A percentile compares a stretch with the other conserved stretches of the same genome.
Conservation (phyloP, 2,888 invertebrate genomes). For the Brachynemurus nebulosus region DNA sequence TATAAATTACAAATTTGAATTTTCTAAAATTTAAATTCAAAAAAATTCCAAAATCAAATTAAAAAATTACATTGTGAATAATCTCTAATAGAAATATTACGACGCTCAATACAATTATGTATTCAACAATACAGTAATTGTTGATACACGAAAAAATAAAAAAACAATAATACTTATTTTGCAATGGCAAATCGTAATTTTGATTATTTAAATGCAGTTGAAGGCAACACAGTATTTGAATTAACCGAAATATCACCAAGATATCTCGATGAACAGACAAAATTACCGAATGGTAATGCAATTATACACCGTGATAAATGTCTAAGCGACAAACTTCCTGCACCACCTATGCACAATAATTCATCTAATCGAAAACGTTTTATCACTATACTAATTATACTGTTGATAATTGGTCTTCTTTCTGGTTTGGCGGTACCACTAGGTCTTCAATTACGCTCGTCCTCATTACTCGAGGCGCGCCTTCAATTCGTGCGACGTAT, state of each 20-base stretch:
- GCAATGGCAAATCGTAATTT: constrained; percentile 5
- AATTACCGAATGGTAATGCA: constrained; percentile 14
- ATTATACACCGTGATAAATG: constrained; percentile 9
- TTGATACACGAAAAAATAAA: not conserved
- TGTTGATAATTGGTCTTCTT: constrained; percentile 24
- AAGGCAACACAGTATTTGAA: constrained; percentile 11
- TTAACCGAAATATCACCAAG: constrained; percentile 8
- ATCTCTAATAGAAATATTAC: too few relatives aligned
- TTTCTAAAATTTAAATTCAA: too few relatives aligned
- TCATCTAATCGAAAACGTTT: constrained; percentile 11
- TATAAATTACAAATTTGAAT: not conserved
- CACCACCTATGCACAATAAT: constrained; percentile 9
- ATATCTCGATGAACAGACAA: constrained; percentile 11
- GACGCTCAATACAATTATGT: too few relatives aligned
- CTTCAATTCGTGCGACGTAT: constrained; percentile 39
- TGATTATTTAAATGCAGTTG: constrained; percentile 8
- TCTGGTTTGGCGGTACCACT: constrained; percentile 35
- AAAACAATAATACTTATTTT: not conserved
- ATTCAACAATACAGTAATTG: not conserved
- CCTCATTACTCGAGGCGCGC: constrained; percentile 40
- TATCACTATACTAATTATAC: constrained; percentile 11
- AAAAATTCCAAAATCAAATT: not conserved
- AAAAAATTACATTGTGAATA: not conserved
- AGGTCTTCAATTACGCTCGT: constrained; percentile 39
- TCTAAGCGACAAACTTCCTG: constrained; percentile 5